Evolutionary conservation across 2,797 vertebrate species (phyloP), one percentile per base, ranked within the genome.

Genomic region (Squalus acanthias): DNA sequence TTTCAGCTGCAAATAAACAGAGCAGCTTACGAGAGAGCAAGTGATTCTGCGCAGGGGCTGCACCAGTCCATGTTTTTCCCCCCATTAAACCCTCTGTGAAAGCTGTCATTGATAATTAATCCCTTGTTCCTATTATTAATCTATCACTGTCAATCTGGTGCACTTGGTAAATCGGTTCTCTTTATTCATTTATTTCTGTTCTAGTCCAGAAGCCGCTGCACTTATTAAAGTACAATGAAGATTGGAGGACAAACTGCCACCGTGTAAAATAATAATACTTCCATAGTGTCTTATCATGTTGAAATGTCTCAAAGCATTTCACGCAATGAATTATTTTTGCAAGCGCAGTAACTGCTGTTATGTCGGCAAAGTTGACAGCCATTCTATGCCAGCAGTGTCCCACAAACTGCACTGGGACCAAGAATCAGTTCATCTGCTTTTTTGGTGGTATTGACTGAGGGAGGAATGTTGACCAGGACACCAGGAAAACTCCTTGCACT

Each of bases 251-350:
- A 50, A 85, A 85, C 20, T 92, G 60, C 60, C 33, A 20, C 29
- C 33, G 0, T 67, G 89, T 67, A 67, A 67, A 22, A 65, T 65
- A 33, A 63, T 63, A 92, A 92, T n/a, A 65, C 33, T 39, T 65
- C 33, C 60, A 92, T n/a, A 65, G 20, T 33, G 60, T n/a, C 33
- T 92, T 92, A 39, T 92, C 26, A 13, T 33, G 88, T 29, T 63
- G 82, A 91, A 89, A 63, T 91, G 89, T 67, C 33, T n/a, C 60
- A 67, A n/a, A n/a, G 89, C 15, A 39, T 92, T 92, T 92, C 60
- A 67, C 33, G 17, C 33, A 9, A 65, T 20, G 15, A 92, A 39
- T 39, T 92, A 65, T 20, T n/a, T 20, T 92, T 92, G 89, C 33
- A 92, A n/a, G 15, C 6, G 63, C 89, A 65, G 57, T 63, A 85